A percentile compares a stretch with the other conserved stretches of the same genome.
Conservation (phyloP, 2,888 invertebrate genomes). For the Entomobrya multifasciata region DNA sequence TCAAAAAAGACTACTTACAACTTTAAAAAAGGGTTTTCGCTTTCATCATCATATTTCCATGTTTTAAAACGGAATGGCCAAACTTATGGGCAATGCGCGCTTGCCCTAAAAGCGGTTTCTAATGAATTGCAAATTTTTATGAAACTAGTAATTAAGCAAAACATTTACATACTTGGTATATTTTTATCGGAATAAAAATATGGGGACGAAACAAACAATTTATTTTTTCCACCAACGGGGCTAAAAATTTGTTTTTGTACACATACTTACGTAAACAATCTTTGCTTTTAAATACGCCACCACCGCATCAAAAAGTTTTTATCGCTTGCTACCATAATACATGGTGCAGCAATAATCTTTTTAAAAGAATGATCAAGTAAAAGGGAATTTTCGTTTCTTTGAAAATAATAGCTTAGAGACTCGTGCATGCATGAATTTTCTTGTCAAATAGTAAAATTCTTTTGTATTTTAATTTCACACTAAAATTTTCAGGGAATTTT, state of each 20-base stretch:
- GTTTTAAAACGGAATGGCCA: neutral
- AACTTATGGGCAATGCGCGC: neutral
- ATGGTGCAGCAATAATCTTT: neutral
- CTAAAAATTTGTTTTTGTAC: no score
- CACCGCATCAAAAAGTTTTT: neutral
- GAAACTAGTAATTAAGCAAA: constrained; percentile 62
- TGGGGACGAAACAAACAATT: constrained; percentile 45
- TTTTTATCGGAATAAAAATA: constrained; percentile 17
- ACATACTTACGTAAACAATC: no score
- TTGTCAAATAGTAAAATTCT: constrained; percentile 61
- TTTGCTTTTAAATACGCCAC: constrained; percentile 3
- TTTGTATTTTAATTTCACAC: constrained; percentile 33
- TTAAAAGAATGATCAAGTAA: neutral
- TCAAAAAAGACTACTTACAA: neutral
- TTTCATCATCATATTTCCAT: constrained; percentile 20
- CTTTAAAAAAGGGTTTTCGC: neutral
- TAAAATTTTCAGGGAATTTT: constrained; percentile 56
- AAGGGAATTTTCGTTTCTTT: constrained; percentile 49
- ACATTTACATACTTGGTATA: constrained; percentile 28
- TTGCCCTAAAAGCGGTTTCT: constrained; percentile 48
- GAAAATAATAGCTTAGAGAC: constrained; percentile 67
- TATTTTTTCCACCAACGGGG: neutral
- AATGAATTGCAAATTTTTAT: constrained; percentile 67
- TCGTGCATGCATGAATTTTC: constrained; percentile 70
- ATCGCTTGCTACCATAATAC: neutral